Conservation (phyloP, 2,113 vertebrate genomes). For the Mustela lutreola region DNA sequence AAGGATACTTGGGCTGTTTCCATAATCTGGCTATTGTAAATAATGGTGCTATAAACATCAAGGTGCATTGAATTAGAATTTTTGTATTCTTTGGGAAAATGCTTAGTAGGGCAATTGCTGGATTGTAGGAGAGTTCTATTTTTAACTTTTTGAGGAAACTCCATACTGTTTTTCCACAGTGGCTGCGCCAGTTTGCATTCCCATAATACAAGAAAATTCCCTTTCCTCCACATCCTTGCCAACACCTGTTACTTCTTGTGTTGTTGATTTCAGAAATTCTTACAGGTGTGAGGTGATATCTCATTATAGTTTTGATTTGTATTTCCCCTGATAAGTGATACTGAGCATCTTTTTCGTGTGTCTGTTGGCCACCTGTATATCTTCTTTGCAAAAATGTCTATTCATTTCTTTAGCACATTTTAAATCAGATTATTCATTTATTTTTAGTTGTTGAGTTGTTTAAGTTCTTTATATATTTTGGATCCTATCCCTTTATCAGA, state of each 20-base stretch:
- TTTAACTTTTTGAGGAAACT: background rate
- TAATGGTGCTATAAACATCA: background rate
- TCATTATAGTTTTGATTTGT: background rate
- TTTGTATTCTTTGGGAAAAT: background rate
- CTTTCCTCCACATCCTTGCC: background rate
- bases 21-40: background rate
- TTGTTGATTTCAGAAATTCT: background rate
- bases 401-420: too few species aligned
- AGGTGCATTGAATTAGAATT: background rate
- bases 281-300: background rate
- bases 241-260: background rate
- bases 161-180: background rate
- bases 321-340: too few species aligned
- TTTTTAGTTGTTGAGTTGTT: too few species aligned
- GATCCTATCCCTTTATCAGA: too few species aligned
- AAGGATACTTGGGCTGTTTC: background rate
- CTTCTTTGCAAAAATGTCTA: too few species aligned
- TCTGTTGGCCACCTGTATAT: too few species aligned
- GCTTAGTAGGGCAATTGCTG: background rate
- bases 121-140: background rate
- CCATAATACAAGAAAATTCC: background rate
- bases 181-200: background rate
- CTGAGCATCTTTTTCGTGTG: too few species aligned
- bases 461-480: too few species aligned
- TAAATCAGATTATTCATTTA: too few species aligned